phyloP scores from a whole-genome alignment of 1,140 invertebrate genomes.

The Aphelenchoides besseyi region DNA sequence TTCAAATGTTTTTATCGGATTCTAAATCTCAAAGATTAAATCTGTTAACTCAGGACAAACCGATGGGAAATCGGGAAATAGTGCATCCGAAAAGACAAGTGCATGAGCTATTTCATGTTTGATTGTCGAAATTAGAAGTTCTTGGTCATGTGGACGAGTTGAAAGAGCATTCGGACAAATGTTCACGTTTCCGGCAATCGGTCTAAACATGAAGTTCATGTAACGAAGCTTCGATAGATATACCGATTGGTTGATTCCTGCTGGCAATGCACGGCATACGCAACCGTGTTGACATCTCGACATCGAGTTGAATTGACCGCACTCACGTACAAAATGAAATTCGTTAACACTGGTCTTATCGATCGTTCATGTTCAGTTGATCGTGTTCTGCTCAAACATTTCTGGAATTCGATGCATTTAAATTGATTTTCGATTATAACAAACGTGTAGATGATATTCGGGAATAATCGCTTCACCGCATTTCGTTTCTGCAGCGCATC shows the following conservation, averaged over 20 bases:
- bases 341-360: slow-evolving; percentile 32
- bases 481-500: slow-evolving; percentile 47
- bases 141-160: slow-evolving; percentile 83
- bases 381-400: slow-evolving; percentile 15
- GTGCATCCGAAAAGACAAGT: slow-evolving; percentile 68
- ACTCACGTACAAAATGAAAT: slow-evolving; percentile 95
- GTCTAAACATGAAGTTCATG: too few relatives aligned
- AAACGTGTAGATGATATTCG: slow-evolving; percentile 51
- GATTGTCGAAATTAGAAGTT: slow-evolving; percentile 87
- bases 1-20: slow-evolving; percentile 16
- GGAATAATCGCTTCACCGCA: slow-evolving; percentile 58
- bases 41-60: not conserved
- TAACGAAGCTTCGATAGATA: not conserved
- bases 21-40: slow-evolving; percentile 20
- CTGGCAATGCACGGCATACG: slow-evolving; percentile 97
- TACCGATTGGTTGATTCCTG: slow-evolving; percentile 76
- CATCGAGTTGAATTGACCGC: slow-evolving; percentile 87
- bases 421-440: slow-evolving; percentile 18
- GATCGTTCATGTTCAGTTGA: slow-evolving; percentile 19
- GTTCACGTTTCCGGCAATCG: slow-evolving; percentile 96
- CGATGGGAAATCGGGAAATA: slow-evolving; percentile 52
- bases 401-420: slow-evolving; percentile 1
- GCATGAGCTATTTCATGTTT: slow-evolving; percentile 99
- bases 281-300: slow-evolving; percentile 81
- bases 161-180: slow-evolving; percentile 91